A percentile compares a stretch with the other conserved stretches of the same genome.
Evolutionary conservation across 2,797 vertebrate genomes (phyloP).

Genomic region (Aplochiton taeniatus): DNA sequence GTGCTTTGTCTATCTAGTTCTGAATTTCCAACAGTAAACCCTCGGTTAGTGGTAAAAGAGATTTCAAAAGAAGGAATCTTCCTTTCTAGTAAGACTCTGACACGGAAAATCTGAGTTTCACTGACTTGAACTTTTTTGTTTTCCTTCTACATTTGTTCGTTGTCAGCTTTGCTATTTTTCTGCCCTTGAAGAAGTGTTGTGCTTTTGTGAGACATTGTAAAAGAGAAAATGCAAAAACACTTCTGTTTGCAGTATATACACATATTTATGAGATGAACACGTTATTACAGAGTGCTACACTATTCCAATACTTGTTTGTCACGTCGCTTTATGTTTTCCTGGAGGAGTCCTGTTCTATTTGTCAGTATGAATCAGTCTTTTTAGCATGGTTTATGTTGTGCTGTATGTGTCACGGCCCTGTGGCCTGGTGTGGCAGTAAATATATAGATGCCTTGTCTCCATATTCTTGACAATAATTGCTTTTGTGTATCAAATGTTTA

Average conservation of each 20-base stretch:
- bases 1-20: too few relatives aligned
- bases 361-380: conserved; percentile 27
- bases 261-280: conserved; percentile 33
- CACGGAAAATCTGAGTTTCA: conserved; percentile 18
- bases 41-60: conserved; percentile 31
- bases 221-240: conserved; percentile 33
- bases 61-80: conserved; percentile 62
- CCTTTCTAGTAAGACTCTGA: conserved; percentile 22
- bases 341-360: conserved; percentile 24
- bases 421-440: too few relatives aligned
- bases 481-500: conserved; percentile 62
- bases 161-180: conserved; percentile 20
- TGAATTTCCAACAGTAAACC: not conserved
- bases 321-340: conserved; percentile 27
- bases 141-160: conserved; percentile 5
- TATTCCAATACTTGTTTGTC: conserved; percentile 35
- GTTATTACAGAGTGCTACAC: conserved; percentile 27
- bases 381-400: conserved; percentile 23
- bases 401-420: too few relatives aligned
- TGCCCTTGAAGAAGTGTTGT: conserved; percentile 55
- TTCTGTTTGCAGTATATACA: conserved; percentile 35
- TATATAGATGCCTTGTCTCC: conserved; percentile 52
- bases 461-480: conserved; percentile 56
- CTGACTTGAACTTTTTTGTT: conserved; percentile 47
- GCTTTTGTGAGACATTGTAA: conserved; percentile 33